phyloP scores from a whole-genome alignment of 2,888 invertebrate species.

The Tryphoninae sp. region DNA sequence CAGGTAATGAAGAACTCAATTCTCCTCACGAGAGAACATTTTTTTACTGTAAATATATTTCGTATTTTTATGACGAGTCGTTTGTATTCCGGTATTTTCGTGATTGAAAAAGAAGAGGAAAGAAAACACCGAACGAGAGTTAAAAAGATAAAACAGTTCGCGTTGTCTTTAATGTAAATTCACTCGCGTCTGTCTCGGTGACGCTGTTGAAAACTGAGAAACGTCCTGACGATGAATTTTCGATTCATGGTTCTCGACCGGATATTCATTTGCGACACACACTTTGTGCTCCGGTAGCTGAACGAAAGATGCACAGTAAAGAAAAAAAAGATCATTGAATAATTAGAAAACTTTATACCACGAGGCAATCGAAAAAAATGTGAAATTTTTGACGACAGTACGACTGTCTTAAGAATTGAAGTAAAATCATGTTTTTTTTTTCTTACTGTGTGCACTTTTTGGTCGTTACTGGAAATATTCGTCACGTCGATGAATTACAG shows the following conservation, averaged over 20 bases:
- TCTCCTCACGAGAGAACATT: conserved; percentile 61
- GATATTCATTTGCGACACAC: neutral
- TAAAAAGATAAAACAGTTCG: neutral
- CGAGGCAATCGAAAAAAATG: no score
- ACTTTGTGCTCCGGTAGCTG: neutral
- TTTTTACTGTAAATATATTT: conserved; percentile 70
- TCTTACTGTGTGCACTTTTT: no score
- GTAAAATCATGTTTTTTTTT: no score
- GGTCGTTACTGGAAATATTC: neutral
- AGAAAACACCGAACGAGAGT: conserved; percentile 10
- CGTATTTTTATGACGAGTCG: conserved; percentile 70
- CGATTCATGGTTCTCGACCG: conserved; percentile 12
- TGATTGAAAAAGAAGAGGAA: conserved; percentile 29
- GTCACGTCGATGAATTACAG: conserved; percentile 8
- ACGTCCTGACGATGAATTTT: neutral
- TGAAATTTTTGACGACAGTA: no score
- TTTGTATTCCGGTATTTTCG: conserved; percentile 73
- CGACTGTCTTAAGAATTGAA: no score
- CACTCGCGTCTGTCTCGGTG: neutral
- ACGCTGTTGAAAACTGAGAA: neutral
- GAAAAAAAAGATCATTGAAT: no score
- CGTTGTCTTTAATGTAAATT: neutral
- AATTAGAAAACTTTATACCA: no score
- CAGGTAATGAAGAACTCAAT: conserved; percentile 37
- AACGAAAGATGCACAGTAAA: neutral